These are phyloP conservation scores for Atrichornis clamosus DNA, from an alignment of 2,113 vertebrate genomes.

Conservation along the genomic window DNA sequence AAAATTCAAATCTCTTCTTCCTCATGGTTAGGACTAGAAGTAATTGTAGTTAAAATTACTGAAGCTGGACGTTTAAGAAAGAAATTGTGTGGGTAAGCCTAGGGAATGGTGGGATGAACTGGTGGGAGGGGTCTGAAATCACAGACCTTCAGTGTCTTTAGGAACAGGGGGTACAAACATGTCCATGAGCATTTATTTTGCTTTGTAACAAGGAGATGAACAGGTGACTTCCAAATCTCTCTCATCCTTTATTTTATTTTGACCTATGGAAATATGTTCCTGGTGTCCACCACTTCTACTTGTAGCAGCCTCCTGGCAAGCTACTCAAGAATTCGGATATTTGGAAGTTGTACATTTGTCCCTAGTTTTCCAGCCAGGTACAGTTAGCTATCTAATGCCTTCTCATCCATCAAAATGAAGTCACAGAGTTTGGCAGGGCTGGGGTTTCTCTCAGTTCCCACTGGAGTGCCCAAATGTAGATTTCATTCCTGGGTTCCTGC, in stretches of 20 bases:
- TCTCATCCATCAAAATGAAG: neutral
- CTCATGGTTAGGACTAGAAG: neutral
- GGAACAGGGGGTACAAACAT: neutral
- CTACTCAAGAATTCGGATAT: neutral
- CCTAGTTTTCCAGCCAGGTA: neutral
- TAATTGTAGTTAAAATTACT: neutral
- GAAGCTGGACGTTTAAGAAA: neutral
- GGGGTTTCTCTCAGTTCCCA: neutral
- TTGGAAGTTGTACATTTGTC: neutral
- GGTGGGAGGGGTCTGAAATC: neutral
- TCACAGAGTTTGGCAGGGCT: neutral
- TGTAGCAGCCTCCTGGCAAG: neutral
- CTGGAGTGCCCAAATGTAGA: neutral
- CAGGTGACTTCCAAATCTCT: neutral
- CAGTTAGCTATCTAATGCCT: neutral
- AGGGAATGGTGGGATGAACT: neutral
- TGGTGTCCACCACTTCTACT: neutral
- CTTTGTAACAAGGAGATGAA: neutral
- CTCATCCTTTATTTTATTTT: neutral
- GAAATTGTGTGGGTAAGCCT: neutral
- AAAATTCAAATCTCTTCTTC: neutral
- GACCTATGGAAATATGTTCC: neutral
- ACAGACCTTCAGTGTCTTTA: neutral
- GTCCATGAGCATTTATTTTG: neutral
- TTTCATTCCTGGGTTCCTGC: neutral